Conservation (phyloP, 2,888 invertebrate genomes). For the Hedychridium roseum region DNA sequence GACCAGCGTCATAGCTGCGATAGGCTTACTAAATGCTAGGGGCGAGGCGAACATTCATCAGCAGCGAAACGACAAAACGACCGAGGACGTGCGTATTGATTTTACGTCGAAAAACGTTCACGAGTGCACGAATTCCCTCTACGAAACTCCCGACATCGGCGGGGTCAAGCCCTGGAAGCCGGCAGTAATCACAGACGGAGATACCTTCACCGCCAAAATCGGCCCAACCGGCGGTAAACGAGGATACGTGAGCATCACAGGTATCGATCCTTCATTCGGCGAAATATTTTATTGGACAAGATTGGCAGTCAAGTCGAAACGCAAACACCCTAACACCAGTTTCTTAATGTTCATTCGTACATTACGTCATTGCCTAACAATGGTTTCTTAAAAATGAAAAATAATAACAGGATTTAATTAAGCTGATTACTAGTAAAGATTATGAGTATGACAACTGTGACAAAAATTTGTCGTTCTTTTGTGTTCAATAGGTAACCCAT, state of each 20-base stretch:
- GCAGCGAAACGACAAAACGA: conserved; percentile 75
- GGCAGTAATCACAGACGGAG: conserved; percentile 69
- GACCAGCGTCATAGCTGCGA: conserved; percentile 85
- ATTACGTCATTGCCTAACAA: no score
- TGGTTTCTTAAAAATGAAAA: no score
- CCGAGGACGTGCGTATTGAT: conserved; percentile 79
- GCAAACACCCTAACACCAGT: no score
- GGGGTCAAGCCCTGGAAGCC: conserved; percentile 75
- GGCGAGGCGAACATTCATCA: conserved; percentile 88
- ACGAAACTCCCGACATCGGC: conserved; percentile 69
- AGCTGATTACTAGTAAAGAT: no score
- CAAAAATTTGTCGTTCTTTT: neutral
- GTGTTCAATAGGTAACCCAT: conserved; percentile 69
- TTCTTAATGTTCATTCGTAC: no score
- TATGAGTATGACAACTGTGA: no score
- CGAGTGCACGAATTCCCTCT: conserved; percentile 75
- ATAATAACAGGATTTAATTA: no score
- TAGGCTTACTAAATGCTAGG: conserved; percentile 81
- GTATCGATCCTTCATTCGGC: no score
- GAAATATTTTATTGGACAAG: no score
- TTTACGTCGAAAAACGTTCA: conserved; percentile 76
- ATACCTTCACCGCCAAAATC: conserved; percentile 76
- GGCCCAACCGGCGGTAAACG: conserved; percentile 85
- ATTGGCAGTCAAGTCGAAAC: no score
- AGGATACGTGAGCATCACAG: conserved; percentile 83